Evolutionary conservation across 2,888 invertebrate genomes (phyloP).

Genomic region (Drosophila histrio): DNA sequence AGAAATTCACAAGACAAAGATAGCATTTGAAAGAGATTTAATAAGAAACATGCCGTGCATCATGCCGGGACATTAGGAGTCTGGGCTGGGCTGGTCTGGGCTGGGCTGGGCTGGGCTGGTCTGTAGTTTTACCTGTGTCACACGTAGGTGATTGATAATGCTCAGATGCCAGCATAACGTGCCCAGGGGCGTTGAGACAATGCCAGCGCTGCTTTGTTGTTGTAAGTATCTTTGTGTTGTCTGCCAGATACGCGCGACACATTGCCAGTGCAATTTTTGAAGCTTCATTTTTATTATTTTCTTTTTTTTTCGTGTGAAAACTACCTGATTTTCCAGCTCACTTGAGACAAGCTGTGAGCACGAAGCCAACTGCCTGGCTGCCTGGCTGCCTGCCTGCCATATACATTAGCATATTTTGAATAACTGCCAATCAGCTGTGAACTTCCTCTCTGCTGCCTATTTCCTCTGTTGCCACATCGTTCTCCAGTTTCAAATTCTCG

Average conservation of each 20-base stretch:
- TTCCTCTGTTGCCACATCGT: constrained; percentile 33
- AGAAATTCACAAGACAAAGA: constrained; percentile 39
- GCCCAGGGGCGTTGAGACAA: constrained; percentile 30
- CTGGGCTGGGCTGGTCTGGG: not conserved
- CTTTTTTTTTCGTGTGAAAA: constrained; percentile 64
- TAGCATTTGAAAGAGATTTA: constrained; percentile 47
- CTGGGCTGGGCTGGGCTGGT: no score
- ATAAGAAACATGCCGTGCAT: constrained; percentile 56
- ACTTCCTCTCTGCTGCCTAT: constrained; percentile 32
- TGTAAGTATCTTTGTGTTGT: constrained; percentile 48
- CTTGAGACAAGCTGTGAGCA: constrained; percentile 32
- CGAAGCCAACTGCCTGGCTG: not conserved
- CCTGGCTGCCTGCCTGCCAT: not conserved
- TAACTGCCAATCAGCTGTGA: constrained; percentile 72
- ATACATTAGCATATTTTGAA: constrained; percentile 60
- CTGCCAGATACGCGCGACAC: constrained; percentile 62
- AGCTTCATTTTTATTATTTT: constrained; percentile 13
- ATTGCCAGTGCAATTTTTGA: constrained; percentile 19
- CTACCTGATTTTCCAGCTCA: constrained; percentile 72
- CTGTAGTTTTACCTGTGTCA: constrained; percentile 37
- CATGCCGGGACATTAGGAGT: constrained; percentile 26
- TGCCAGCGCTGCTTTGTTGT: constrained; percentile 34
- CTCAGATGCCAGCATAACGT: constrained; percentile 24
- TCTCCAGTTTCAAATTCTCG: constrained; percentile 32
- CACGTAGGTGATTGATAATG: constrained; percentile 72